phyloP scores from a whole-genome alignment of 2,113 vertebrate genomes.

The Acrocephalus arundinaceus region DNA sequence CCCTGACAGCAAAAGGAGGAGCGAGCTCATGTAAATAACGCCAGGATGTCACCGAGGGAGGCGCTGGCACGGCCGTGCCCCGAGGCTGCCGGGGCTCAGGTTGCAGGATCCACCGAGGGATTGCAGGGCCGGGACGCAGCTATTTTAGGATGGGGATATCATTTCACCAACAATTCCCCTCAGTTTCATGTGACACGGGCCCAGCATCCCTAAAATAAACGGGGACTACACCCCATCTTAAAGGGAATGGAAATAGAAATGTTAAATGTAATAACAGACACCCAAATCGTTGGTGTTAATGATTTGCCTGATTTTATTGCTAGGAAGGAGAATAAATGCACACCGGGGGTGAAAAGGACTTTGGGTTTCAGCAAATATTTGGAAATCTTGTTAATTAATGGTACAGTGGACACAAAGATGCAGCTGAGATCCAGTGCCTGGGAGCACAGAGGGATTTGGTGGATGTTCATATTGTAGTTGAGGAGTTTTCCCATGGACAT shows the following conservation, averaged over 20 bases:
- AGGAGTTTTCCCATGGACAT: neutral
- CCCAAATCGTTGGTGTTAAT: neutral
- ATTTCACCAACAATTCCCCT: neutral
- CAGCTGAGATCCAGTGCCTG: neutral
- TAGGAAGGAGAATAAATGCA: neutral
- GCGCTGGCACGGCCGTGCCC: neutral
- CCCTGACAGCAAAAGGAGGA: neutral
- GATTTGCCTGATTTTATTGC: neutral
- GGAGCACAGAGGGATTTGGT: neutral
- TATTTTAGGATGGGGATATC: constrained; percentile 13
- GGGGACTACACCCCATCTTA: neutral
- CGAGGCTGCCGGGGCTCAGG: neutral
- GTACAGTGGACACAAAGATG: neutral
- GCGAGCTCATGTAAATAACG: fast-evolving
- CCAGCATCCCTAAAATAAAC: constrained; percentile 16
- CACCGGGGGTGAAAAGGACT: fast-evolving
- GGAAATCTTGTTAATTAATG: neutral
- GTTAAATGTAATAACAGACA: fast-evolving
- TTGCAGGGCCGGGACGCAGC: fast-evolving
- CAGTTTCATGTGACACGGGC: constrained; percentile 9
- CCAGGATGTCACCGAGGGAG: fast-evolving
- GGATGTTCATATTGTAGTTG: neutral
- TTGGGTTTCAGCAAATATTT: neutral
- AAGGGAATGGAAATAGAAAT: neutral
- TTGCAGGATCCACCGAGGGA: neutral